Evolutionary conservation across 2,113 vertebrate species (phyloP), one percentile per base, ranked within the genome.

Genomic region (Megaceryle maxima): DNA sequence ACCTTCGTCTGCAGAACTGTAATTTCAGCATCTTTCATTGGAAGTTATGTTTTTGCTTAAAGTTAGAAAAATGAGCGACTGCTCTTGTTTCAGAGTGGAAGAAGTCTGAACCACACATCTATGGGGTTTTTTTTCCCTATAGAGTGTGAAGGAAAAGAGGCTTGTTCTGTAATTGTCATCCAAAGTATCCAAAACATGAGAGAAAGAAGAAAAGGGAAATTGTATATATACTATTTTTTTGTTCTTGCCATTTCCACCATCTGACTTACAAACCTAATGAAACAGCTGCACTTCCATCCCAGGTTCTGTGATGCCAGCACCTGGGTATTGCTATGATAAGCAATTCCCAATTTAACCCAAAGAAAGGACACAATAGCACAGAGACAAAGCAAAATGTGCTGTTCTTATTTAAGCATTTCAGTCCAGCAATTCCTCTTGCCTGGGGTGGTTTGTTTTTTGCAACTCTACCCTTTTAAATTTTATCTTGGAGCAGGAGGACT

Each of bases 51-150:
- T 87, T 87, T 78, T 94, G 24, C 72, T 67, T 75, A 6, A 72
- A 85, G 84, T 37, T 57, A 86, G 50, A 46, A 68, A 78, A 75
- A 91, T 2, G 13, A 89, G 25, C 24, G 11, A 4, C 22, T 83
- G 46, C 7, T 33, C 13, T 31, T 77, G 24, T 28, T 88, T 74
- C 57, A 59, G 48, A 59, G 62, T 7, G 18, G 18, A 64, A 68
- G 57, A 56, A 85, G 44, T 24, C 39, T 79, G 51, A 57, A 14
- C 25, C 0, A 0, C 51, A 18, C 0, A 0, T 35, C 46, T 51
- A 1, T 2, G 3, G 50, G 56, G 18, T 33, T 9, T 33, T 75
- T 84, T 90, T 53, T 15, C 37, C 24, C 21, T 20, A 15, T 2
- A n/a, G 60, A 57, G 1, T 15, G 2, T 51, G 43, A 78, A 81